phyloP scores from a whole-genome alignment of 2,113 vertebrate species.

The Saguinus imperator region DNA sequence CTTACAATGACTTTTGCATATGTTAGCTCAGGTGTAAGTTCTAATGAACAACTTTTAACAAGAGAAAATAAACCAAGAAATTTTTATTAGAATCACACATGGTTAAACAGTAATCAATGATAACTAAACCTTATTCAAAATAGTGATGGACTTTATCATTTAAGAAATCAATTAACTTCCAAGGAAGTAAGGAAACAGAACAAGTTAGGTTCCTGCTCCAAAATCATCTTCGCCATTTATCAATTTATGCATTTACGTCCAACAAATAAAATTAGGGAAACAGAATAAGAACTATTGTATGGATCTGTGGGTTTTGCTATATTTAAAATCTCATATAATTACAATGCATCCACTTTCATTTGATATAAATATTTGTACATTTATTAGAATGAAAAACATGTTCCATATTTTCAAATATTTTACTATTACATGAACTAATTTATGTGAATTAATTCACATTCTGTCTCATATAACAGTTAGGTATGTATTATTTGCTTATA shows the following conservation, averaged over 20 bases:
- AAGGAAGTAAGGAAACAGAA: not conserved
- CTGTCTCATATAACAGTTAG: not conserved
- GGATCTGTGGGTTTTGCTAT: not conserved
- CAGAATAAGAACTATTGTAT: not conserved
- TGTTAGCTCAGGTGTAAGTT: not conserved
- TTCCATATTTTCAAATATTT: not conserved
- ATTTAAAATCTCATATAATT: constrained; percentile 18
- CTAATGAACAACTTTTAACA: not conserved
- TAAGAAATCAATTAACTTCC: constrained; percentile 1
- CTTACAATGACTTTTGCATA: not conserved
- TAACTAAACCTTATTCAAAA: not conserved
- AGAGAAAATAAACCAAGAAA: not conserved
- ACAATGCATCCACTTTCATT: not conserved
- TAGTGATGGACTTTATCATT: not conserved
- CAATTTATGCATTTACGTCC: not conserved
- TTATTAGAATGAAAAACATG: not conserved
- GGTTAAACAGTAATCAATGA: not conserved
- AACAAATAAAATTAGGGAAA: not conserved
- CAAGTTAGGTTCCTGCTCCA: not conserved
- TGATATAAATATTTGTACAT: not conserved
- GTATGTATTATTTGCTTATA: not conserved
- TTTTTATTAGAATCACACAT: not conserved
- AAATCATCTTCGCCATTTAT: not conserved
- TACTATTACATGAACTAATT: not conserved
- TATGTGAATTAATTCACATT: not conserved